Conservation (phyloP, 2,888 invertebrate genomes). For the Hemithea aestivaria region DNA sequence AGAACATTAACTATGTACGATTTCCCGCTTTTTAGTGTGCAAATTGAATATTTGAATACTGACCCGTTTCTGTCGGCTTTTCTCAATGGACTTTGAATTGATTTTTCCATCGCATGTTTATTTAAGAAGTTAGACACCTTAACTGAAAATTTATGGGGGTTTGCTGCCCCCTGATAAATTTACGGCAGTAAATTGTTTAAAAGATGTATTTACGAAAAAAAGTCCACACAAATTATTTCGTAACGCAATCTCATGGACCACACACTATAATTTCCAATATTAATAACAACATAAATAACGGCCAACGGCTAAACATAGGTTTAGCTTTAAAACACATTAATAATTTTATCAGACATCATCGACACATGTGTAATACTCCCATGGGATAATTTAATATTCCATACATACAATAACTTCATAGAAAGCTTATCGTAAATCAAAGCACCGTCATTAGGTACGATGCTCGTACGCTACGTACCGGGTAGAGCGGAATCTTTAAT, state of each 20-base stretch:
- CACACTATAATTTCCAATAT: slow-evolving; percentile 5
- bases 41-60: slow-evolving; percentile 28
- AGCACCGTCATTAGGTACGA: slow-evolving; percentile 45
- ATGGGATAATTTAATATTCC: slow-evolving; percentile 28
- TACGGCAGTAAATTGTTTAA: too few relatives aligned
- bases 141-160: neutral
- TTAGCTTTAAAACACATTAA: slow-evolving; percentile 24
- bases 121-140: slow-evolving; percentile 1
- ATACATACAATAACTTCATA: slow-evolving; percentile 33
- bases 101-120: slow-evolving; percentile 9
- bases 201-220: too few relatives aligned
- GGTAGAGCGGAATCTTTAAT: slow-evolving; percentile 45
- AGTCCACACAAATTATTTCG: too few relatives aligned
- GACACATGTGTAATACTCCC: slow-evolving; percentile 23
- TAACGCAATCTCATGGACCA: slow-evolving; percentile 1
- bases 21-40: slow-evolving; percentile 18
- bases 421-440: slow-evolving; percentile 51
- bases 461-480: slow-evolving; percentile 36
- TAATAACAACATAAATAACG: slow-evolving; percentile 20
- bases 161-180: too few relatives aligned
- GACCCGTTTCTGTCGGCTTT: slow-evolving; percentile 10
- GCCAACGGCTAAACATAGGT: slow-evolving; percentile 21
- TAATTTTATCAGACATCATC: slow-evolving; percentile 28
- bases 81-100: slow-evolving; percentile 9
- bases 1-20: slow-evolving; percentile 31